Percentiles rank a stretch among this genome's conserved stretches.
These are phyloP conservation scores for Myathropa florea DNA, from an alignment of 2,888 invertebrate species.

Conservation along the genomic window DNA sequence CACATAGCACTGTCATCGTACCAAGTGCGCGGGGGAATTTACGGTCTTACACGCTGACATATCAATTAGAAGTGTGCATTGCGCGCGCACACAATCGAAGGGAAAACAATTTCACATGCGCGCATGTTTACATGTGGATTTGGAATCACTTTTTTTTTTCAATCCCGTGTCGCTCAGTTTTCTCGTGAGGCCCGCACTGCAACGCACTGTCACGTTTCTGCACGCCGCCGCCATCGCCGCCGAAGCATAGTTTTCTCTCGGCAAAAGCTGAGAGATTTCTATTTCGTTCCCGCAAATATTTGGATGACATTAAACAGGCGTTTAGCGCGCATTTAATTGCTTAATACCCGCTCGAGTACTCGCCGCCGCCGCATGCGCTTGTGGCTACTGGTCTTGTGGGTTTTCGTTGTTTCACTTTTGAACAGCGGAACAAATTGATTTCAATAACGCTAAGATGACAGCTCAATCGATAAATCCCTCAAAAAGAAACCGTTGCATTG, in stretches of 20 bases:
- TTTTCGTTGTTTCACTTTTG: neutral
- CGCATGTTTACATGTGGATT: conserved; percentile 57
- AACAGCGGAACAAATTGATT: conserved; percentile 10
- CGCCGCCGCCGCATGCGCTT: neutral
- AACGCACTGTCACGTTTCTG: conserved; percentile 54
- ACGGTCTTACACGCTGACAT: conserved; percentile 62
- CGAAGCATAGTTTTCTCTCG: conserved; percentile 37
- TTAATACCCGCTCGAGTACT: conserved; percentile 28
- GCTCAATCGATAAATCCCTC: conserved; percentile 48
- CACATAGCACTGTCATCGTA: neutral
- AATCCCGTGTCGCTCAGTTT: neutral
- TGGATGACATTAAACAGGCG: conserved; percentile 61
- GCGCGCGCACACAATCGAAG: conserved; percentile 51
- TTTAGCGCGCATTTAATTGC: conserved; percentile 53
- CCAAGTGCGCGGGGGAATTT: conserved; percentile 24
- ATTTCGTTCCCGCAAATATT: conserved; percentile 51
- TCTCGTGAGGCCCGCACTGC: neutral
- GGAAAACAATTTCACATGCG: conserved; percentile 66
- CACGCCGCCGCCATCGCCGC: conserved; percentile 1
- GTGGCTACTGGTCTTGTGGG: conserved; percentile 45
- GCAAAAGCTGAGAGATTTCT: conserved; percentile 52
- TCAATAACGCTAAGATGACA: conserved; percentile 49
- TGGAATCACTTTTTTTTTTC: conserved; percentile 1
- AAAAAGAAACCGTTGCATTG: conserved; percentile 15
- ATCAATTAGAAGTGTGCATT: conserved; percentile 67